phyloP scores from a whole-genome alignment of 2,797 vertebrate species.

The Ispidina picta region DNA sequence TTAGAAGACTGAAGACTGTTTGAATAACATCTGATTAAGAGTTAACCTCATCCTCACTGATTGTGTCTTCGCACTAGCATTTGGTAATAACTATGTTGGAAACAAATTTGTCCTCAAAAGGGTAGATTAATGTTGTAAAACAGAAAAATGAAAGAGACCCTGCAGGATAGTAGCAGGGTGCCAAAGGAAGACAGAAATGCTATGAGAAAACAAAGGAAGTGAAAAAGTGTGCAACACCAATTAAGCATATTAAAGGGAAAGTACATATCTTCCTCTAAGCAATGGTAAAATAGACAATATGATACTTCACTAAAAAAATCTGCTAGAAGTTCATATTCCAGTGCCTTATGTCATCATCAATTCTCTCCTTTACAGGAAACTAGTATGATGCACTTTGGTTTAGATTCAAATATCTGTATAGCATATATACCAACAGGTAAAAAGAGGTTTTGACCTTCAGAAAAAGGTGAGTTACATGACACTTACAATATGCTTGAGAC shows the following conservation, averaged over 20 bases:
- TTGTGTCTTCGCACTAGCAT: neutral
- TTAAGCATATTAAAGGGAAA: neutral
- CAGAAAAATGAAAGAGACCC: neutral
- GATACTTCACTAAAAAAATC: neutral
- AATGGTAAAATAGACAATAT: neutral
- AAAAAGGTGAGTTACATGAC: slow-evolving; percentile 34
- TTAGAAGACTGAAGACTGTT: neutral
- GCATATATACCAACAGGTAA: neutral
- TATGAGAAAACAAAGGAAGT: neutral
- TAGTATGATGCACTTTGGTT: neutral
- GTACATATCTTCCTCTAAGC: neutral
- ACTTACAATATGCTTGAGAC: slow-evolving; percentile 77
- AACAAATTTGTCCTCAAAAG: neutral
- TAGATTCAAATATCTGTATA: neutral
- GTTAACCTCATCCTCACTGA: neutral
- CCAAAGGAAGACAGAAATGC: neutral
- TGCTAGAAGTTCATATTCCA: neutral
- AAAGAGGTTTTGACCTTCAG: neutral
- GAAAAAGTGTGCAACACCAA: neutral
- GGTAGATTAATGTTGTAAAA: neutral
- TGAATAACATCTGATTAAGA: neutral
- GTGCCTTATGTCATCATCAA: neutral
- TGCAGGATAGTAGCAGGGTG: neutral
- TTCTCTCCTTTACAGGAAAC: neutral
- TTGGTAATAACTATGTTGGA: neutral